Conservation (phyloP, 2,888 invertebrate species). For the Alloplasta piceator region DNA sequence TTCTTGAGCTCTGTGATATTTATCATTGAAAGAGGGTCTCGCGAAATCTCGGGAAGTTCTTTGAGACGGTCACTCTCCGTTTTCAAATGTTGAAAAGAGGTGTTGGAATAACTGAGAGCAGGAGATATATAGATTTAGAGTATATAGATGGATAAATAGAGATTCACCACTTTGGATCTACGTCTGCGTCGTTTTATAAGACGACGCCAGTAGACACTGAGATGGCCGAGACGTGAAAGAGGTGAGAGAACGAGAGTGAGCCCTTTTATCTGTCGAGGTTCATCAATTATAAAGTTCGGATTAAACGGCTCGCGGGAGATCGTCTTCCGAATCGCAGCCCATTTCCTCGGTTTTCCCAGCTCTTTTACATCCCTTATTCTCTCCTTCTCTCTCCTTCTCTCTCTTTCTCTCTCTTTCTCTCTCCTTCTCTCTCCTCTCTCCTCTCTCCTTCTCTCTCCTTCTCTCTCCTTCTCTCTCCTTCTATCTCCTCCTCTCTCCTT, state of each 20-base stretch:
- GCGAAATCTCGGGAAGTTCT: background rate
- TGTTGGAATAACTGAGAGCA: slow-evolving; percentile 1
- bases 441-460: too few relatives aligned
- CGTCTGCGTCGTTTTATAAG: slow-evolving; percentile 19
- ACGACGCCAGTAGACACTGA: slow-evolving; percentile 24
- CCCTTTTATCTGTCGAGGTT: slow-evolving; percentile 55
- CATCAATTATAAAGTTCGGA: slow-evolving; percentile 65
- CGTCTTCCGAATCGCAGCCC: slow-evolving; percentile 49
- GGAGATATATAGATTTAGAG: background rate
- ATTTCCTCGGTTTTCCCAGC: slow-evolving; percentile 39
- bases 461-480: too few relatives aligned
- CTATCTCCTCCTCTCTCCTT: too few relatives aligned
- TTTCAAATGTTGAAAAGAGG: slow-evolving; percentile 30
- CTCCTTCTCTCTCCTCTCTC: too few relatives aligned
- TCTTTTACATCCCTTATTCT: too few relatives aligned
- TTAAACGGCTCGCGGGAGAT: slow-evolving; percentile 56
- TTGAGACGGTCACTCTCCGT: background rate
- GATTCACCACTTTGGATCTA: slow-evolving; percentile 15
- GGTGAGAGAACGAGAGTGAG: slow-evolving; percentile 24
- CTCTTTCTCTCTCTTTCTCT: too few relatives aligned
- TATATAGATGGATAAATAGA: background rate
- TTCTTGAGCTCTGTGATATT: too few relatives aligned
- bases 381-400: too few relatives aligned
- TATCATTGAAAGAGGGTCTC: too few relatives aligned
- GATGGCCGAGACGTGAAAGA: background rate